phyloP scores from a whole-genome alignment of 2,113 vertebrate genomes.

The Thinocorus orbignyianus region DNA sequence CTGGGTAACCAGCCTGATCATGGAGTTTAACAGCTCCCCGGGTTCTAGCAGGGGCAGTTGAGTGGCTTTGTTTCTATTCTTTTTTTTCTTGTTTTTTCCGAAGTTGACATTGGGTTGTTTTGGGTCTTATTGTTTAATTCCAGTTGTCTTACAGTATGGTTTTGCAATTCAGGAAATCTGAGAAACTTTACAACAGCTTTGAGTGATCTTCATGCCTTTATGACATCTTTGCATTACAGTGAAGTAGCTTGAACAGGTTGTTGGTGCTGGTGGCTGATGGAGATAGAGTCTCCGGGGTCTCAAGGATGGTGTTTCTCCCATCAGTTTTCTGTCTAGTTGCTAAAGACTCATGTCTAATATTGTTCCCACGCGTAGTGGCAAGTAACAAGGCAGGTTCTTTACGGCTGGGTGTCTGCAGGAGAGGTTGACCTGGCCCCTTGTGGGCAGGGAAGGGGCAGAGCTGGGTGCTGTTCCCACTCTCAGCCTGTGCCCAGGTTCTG shows the following conservation, averaged over 20 bases:
- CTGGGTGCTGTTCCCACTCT: neutral
- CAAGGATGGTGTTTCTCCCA: neutral
- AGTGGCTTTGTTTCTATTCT: neutral
- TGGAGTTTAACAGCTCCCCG: neutral
- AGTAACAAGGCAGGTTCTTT: neutral
- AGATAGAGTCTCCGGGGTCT: neutral
- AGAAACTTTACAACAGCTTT: neutral
- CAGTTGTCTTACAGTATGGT: neutral
- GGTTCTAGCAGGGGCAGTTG: neutral
- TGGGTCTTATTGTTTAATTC: neutral
- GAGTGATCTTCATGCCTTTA: neutral
- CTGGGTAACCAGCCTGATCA: neutral
- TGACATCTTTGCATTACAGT: neutral
- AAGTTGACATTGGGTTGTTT: neutral
- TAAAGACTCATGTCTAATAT: neutral
- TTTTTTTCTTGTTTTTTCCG: neutral
- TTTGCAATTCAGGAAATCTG: neutral
- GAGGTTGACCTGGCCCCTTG: neutral
- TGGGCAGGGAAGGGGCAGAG: neutral
- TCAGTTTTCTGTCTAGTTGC: neutral
- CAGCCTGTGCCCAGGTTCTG: fast-evolving
- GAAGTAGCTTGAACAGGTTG: neutral
- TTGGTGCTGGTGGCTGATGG: neutral
- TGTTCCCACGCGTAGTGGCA: neutral
- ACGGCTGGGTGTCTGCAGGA: neutral